Conservation (phyloP, 2,113 vertebrate genomes). For the Tylochromis polylepis region DNA sequence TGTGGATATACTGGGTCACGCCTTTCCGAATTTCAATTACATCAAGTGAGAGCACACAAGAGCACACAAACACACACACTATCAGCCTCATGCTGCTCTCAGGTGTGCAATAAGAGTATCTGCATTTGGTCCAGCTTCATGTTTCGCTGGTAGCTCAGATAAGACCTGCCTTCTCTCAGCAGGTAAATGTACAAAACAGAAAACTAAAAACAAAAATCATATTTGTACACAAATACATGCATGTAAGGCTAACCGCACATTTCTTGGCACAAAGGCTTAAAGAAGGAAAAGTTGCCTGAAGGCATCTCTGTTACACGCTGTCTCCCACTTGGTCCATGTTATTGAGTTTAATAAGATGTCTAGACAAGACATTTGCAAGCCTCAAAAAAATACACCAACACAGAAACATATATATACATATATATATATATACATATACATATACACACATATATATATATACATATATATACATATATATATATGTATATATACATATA, state of each 20-base stretch:
- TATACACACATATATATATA: no score
- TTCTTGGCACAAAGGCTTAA: neutral
- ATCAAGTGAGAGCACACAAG: neutral
- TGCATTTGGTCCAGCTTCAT: constrained; percentile 31
- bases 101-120: constrained; percentile 22
- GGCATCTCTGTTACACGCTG: neutral
- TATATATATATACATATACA: no score
- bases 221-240: neutral
- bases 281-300: neutral
- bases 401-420: neutral
- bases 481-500: no score
- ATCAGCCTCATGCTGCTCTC: neutral
- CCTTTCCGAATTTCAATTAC: constrained; percentile 46
- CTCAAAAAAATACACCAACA: neutral
- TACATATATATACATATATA: no score
- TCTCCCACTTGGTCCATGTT: neutral
- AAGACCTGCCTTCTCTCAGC: neutral
- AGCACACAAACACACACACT: neutral
- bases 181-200: neutral
- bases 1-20: constrained; percentile 4
- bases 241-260: neutral
- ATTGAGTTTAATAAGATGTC: constrained; percentile 56
- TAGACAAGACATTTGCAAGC: constrained; percentile 29
- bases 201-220: neutral
- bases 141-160: constrained; percentile 9